Evolutionary conservation across 2,888 invertebrate species (phyloP), one percentile per base, ranked within the genome.

Genomic region (Balanococcus diminutus): DNA sequence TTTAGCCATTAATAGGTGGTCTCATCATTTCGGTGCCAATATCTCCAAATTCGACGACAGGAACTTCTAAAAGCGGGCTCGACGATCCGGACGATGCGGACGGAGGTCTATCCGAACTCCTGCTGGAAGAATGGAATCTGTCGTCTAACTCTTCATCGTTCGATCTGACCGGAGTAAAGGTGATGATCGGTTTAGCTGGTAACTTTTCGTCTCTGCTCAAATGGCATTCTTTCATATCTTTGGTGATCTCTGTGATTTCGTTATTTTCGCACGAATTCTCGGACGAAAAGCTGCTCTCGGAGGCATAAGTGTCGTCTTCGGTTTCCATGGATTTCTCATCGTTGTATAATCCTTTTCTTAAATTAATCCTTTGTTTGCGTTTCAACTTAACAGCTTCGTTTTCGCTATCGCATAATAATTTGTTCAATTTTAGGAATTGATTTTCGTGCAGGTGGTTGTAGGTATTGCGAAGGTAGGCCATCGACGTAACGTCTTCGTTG

Each of bases 1-100:
- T 31, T 82, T 22, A 83, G 1, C 56, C 36, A 84, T 75, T 84
- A 19, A 84, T 39, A 2, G 84, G 84, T 16, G 84, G 84, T 75
- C 84, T 84, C 84, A 84, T 84, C 84, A 84, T 84, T 46, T 84
- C 84, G 2, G 72, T 42, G n/a, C 72, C n/a, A 14, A 84, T 75
- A 75, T 84, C 42, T 0, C 22, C 42, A 28, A 84, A 84, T n/a
- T 72, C 75, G 2, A 19, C 5, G n/a, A 72, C 36, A 42, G 84
- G 84, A 25, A 84, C 84, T 84, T 84, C 84, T 28, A 84, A 25
- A 19, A 84, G 8, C 4, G 84, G 84, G 72, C 84, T 84, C 4
- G 84, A 84, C 22, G 84, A 84, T 25, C 84, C 84, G n/a, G 84
- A 84, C n/a, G 83, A 83, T 14, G 16, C 79, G 22, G 84, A 84